Conservation (phyloP, 2,797 vertebrate genomes). For the Spinus olivaceus region DNA sequence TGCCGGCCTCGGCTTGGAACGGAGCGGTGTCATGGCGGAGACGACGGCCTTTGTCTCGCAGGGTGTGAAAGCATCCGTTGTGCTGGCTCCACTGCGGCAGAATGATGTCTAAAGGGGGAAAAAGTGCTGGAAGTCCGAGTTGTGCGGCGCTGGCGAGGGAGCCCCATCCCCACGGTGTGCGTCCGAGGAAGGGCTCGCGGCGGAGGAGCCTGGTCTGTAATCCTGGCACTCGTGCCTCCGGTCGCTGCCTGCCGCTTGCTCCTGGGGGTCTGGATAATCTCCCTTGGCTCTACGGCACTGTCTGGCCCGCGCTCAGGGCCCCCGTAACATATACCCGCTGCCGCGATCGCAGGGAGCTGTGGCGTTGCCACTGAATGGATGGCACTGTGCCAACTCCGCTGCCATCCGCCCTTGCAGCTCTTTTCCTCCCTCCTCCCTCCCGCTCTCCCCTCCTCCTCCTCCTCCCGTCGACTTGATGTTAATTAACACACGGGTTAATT, state of each 20-base stretch:
- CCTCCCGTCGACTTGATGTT: conserved; percentile 91
- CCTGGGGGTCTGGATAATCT: conserved; percentile 79
- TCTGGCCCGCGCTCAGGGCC: conserved; percentile 80
- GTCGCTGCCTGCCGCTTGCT: conserved; percentile 76
- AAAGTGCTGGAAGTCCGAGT: conserved; percentile 71
- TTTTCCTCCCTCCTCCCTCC: conserved; percentile 89
- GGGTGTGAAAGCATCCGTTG: conserved; percentile 80
- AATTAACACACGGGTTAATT: conserved; percentile 98
- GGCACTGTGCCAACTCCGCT: conserved; percentile 99
- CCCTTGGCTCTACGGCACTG: conserved; percentile 73
- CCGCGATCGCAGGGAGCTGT: conserved; percentile 85
- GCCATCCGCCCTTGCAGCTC: conserved; percentile 96
- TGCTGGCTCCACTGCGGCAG: conserved; percentile 77
- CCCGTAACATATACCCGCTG: conserved; percentile 86
- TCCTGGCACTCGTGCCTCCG: conserved; percentile 75
- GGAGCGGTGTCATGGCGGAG: conserved; percentile 76
- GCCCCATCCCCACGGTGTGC: conserved; percentile 55
- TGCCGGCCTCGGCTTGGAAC: conserved; percentile 74
- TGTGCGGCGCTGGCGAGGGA: conserved; percentile 58
- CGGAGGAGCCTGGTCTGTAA: conserved; percentile 66
- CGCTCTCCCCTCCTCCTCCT: conserved; percentile 78
- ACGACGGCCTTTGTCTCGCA: conserved; percentile 80
- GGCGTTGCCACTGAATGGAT: conserved; percentile 99
- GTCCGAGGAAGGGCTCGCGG: conserved; percentile 65
- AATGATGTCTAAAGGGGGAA: conserved; percentile 68